Evolutionary conservation across 2,888 invertebrate species (phyloP).

Genomic region (Hydropsyche betteni): DNA sequence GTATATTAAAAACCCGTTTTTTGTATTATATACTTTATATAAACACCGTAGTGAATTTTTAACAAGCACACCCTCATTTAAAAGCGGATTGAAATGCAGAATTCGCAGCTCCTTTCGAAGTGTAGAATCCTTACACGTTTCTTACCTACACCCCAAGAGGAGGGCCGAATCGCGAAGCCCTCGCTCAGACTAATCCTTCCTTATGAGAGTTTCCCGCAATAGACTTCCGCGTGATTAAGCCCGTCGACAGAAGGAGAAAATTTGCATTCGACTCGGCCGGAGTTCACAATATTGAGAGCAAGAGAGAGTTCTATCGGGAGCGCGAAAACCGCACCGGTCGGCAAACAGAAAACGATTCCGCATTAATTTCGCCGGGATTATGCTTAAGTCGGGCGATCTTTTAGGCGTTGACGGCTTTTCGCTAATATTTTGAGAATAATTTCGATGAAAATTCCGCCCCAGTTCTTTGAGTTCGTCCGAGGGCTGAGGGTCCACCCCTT

Average conservation of each 20-base stretch:
- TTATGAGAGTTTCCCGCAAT: slow-evolving; percentile 51
- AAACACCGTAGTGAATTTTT: too few relatives aligned
- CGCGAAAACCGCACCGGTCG: slow-evolving; percentile 38
- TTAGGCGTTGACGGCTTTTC: too few relatives aligned
- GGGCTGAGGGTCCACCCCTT: too few relatives aligned
- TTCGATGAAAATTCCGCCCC: too few relatives aligned
- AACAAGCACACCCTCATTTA: too few relatives aligned
- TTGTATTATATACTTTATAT: too few relatives aligned
- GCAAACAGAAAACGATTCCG: slow-evolving; percentile 36
- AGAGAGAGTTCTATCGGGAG: neutral
- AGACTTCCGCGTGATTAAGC: slow-evolving; percentile 51
- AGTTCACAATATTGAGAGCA: slow-evolving; percentile 33
- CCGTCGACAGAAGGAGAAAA: slow-evolving; percentile 35
- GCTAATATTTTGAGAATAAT: too few relatives aligned
- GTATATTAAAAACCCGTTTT: too few relatives aligned
- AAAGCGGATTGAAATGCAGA: neutral
- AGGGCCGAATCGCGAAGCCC: neutral
- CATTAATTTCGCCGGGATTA: slow-evolving; percentile 42
- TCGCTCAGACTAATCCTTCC: slow-evolving; percentile 46
- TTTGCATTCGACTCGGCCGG: slow-evolving; percentile 30
- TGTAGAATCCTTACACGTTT: slow-evolving; percentile 29
- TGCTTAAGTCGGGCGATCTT: slow-evolving; percentile 15
- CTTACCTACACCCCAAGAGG: slow-evolving; percentile 22
- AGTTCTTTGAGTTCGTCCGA: too few relatives aligned
- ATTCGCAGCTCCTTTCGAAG: slow-evolving; percentile 10